These are phyloP conservation scores for Piscicola geometra DNA, from an alignment of 2,888 invertebrate species.

Conservation along the genomic window DNA sequence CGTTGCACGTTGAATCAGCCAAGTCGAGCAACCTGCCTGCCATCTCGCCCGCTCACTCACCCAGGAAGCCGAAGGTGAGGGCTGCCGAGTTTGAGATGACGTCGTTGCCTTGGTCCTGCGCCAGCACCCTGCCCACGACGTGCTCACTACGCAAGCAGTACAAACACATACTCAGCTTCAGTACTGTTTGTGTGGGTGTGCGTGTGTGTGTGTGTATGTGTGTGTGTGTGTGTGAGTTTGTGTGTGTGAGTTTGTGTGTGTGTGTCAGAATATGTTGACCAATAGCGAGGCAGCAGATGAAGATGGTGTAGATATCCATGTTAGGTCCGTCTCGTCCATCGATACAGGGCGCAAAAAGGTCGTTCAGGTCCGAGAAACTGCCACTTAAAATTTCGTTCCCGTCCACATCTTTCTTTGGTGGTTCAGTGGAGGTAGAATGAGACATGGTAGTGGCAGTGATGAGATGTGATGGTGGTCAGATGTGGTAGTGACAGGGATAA, in stretches of 20 bases:
- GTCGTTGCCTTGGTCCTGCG: conserved; percentile 59
- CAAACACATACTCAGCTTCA: conserved; percentile 50
- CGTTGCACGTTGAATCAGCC: neutral
- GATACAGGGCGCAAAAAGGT: conserved; percentile 25
- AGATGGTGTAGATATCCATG: conserved; percentile 42
- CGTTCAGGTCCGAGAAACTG: conserved; percentile 11
- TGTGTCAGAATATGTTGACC: conserved; percentile 44
- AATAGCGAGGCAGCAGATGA: conserved; percentile 49
- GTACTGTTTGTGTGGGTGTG: conserved; percentile 44
- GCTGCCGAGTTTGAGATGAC: conserved; percentile 57
- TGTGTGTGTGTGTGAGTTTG: neutral
- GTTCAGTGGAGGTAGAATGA: too few species aligned
- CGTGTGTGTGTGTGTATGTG: neutral
- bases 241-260: neutral
- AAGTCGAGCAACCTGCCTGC: too few species aligned
- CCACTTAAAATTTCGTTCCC: conserved; percentile 20
- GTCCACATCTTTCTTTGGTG: neutral
- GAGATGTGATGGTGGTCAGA: too few species aligned
- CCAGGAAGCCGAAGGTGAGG: conserved; percentile 56
- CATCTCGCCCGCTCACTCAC: too few species aligned
- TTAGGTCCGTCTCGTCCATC: conserved; percentile 31
- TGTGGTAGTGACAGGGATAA: too few species aligned
- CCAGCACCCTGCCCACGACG: conserved; percentile 53
- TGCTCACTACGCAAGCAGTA: conserved; percentile 47
- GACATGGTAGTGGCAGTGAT: too few species aligned